Percentiles rank a stretch among this genome's conserved stretches.
Conservation (phyloP, 2,888 invertebrate genomes). For the Ophion costatus region DNA sequence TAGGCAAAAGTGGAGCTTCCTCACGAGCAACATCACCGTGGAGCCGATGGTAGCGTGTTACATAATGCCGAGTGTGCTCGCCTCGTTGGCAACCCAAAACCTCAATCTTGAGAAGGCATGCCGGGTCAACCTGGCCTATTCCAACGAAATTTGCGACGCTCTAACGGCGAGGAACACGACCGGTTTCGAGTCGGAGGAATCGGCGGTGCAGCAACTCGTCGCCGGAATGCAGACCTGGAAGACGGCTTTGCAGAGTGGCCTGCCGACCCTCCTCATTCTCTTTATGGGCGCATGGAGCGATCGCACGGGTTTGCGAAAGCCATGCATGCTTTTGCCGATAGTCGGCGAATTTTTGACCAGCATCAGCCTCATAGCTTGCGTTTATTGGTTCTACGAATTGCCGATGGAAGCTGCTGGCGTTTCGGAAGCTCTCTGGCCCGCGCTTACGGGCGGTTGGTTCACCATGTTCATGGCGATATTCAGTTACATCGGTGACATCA, state of each 20-base stretch:
- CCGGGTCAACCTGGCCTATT: conserved; percentile 90
- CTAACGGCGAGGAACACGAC: conserved; percentile 90
- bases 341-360: conserved; percentile 92
- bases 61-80: conserved; percentile 87
- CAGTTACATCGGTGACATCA: conserved; percentile 95
- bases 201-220: conserved; percentile 86
- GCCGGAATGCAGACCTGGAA: conserved; percentile 95
- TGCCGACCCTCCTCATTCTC: conserved; percentile 92
- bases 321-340: conserved; percentile 93
- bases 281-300: conserved; percentile 90
- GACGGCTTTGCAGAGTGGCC: conserved; percentile 91
- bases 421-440: conserved; percentile 92
- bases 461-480: conserved; percentile 96
- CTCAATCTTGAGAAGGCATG: conserved; percentile 94
- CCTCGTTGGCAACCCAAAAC: conserved; percentile 92
- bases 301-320: conserved; percentile 88
- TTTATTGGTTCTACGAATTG: conserved; percentile 91
- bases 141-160: conserved; percentile 90
- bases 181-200: conserved; percentile 87
- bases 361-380: conserved; percentile 91
- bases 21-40: conserved; percentile 89
- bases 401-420: conserved; percentile 93
- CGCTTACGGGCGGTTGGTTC: conserved; percentile 93
- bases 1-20: conserved; percentile 85
- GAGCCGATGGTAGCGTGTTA: conserved; percentile 91